Evolutionary conservation across 2,797 vertebrate genomes (phyloP), one percentile per base, ranked within the genome.

Genomic region (Dromococcyx pavoninus): DNA sequence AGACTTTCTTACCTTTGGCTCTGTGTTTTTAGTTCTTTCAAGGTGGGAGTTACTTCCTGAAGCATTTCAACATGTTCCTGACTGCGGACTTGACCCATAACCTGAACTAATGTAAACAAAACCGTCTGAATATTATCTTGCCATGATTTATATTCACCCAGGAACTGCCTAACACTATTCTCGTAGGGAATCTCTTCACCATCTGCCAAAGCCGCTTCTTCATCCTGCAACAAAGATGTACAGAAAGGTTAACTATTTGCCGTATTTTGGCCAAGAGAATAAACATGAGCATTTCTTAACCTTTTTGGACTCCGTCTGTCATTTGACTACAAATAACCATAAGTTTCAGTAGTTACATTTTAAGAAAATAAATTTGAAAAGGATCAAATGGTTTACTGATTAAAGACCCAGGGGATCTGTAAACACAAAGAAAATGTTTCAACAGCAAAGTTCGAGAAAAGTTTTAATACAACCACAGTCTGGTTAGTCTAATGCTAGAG

Each of bases 81-180:
- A 98, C 96, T 99, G 93, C 98, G 99, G 8, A 99, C 98, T 97
- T 99, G 99, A 76, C 99, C 99, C 61, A 99, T 99, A 92, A 99
- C 99, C 97, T 99, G 99, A 81, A 99, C 99, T 95, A 99, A 98
- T 0, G 99, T 99, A 97, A 99, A 99, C 75, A 99, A 95, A 89
- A 99, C 99, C 14, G 99, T 98, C 98, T 99, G 99, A 97, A 99
- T 98, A 97, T 99, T 99, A 97, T 99, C 99, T 95, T 99, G 99
- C 99, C 99, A 99, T 0, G 98, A 99, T 95, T 99, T 99, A 98
- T 99, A 99, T 98, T 99, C 99, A 3, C 98, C 97, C 96, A 99
- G 98, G 97, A 99, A 99, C 96, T 99, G 99, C 66, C 99, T 99
- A 91, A 99, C 99, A 56, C 99, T 99, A 74, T 98, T 99, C 88